Conservation (phyloP, 2,888 invertebrate genomes). For the Orthosia gothica region DNA sequence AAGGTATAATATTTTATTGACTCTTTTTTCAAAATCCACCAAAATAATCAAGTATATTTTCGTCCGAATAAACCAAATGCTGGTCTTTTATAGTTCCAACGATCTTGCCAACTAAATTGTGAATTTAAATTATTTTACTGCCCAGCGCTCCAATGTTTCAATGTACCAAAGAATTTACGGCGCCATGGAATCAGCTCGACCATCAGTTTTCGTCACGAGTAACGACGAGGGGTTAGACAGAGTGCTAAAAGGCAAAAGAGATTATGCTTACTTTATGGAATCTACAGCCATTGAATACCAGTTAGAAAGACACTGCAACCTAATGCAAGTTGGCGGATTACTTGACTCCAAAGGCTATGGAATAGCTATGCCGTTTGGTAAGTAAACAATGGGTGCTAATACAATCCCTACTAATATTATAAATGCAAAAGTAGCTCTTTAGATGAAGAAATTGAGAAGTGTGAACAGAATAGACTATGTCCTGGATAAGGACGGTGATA, state of each 20-base stretch:
- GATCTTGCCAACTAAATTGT: neutral
- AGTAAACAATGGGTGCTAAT: conserved; percentile 76
- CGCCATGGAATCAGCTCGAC: conserved; percentile 96
- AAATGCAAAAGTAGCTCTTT: too few relatives aligned
- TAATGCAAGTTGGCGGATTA: conserved; percentile 95
- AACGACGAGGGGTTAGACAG: conserved; percentile 97
- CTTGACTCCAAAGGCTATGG: conserved; percentile 98
- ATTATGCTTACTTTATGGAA: conserved; percentile 99
- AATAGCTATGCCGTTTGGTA: conserved; percentile 97
- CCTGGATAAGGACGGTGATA: too few relatives aligned
- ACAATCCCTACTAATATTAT: too few relatives aligned
- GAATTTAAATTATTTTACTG: conserved; percentile 50
- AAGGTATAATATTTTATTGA: conserved; percentile 89
- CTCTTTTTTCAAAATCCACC: neutral
- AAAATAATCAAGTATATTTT: neutral
- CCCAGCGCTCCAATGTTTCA: conserved; percentile 96
- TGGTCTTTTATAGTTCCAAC: neutral
- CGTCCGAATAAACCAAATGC: neutral
- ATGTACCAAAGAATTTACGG: conserved; percentile 98
- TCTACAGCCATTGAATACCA: conserved; percentile 98
- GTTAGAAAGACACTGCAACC: conserved; percentile 96
- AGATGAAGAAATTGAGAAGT: too few relatives aligned
- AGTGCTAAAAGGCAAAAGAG: conserved; percentile 94
- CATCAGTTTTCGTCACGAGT: conserved; percentile 95
- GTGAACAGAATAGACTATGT: too few relatives aligned